phyloP scores from a whole-genome alignment of 2,888 invertebrate genomes.

The Calameuta filiformis region DNA sequence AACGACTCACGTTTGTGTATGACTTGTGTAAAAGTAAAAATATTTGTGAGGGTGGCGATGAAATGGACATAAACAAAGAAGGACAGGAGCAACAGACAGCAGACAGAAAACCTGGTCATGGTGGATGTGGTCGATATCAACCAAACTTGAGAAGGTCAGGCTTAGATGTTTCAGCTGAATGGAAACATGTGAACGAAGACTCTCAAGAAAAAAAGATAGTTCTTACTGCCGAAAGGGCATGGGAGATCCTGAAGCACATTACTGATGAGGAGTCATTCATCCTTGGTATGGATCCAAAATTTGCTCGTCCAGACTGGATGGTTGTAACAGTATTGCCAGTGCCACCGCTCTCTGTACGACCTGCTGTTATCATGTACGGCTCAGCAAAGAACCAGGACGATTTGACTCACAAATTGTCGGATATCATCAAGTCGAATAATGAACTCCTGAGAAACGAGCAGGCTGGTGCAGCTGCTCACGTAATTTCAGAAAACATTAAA shows the following conservation, averaged over 20 bases:
- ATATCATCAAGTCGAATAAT: conserved; percentile 98
- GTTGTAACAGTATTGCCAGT: conserved; percentile 97
- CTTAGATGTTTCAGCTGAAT: conserved; percentile 95
- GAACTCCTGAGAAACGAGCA: conserved; percentile 95
- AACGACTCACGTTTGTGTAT: conserved; percentile 94
- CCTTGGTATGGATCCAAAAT: conserved; percentile 95
- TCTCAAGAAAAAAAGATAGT: conserved; percentile 96
- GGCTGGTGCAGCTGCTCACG: conserved; percentile 97
- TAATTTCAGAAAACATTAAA: conserved; percentile 95
- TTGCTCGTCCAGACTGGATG: conserved; percentile 99
- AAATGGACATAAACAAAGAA: conserved; percentile 92
- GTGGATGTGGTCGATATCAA: conserved; percentile 98
- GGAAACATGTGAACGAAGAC: conserved; percentile 99
- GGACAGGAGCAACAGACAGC: conserved; percentile 69
- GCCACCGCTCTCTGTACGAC: conserved; percentile 94
- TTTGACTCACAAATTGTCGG: conserved; percentile 97
- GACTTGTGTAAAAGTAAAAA: conserved; percentile 98
- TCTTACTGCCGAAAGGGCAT: conserved; percentile 94
- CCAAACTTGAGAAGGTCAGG: conserved; percentile 91
- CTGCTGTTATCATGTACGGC: conserved; percentile 99
- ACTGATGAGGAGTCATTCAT: conserved; percentile 97
- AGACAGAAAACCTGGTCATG: conserved; percentile 79
- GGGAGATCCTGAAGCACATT: conserved; percentile 96
- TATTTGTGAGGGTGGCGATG: conserved; percentile 98
- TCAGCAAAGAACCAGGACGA: conserved; percentile 99